Evolutionary conservation across 1,140 invertebrate genomes (phyloP), one percentile per base, ranked within the genome.

Genomic region (Cotesia vestalis): DNA sequence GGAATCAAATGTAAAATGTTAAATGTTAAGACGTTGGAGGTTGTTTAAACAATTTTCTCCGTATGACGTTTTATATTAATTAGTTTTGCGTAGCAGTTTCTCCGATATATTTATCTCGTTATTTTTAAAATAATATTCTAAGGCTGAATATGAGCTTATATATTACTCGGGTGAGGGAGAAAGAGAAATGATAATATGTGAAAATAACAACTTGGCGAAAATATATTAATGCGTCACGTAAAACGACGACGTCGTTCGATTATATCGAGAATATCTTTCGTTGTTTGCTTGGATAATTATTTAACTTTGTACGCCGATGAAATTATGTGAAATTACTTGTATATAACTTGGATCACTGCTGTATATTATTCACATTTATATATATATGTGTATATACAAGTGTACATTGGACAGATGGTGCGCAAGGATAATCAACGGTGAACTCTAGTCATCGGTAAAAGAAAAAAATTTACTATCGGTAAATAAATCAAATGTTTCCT

Each of bases 221-320:
- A 72, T 72, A 72, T 72, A 67, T 72, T 55, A 67, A 59, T 64
- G 40, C 64, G 71, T 72, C 71, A 72, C 46, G 59, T 61, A 36
- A 11, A 67, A 52, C 53, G 64, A 67, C 71, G 52, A 66, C 46
- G 71, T 36, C 71, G 53, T 66, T 72, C 71, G 71, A 72, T 72
- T 72, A 71, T 71, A 66, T 66, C 51, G 64, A 60, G 64, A 72
- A 67, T 67, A 46, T 46, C 40, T 46, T 64, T 67, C 63, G 71
- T 72, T 66, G 71, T 72, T 72, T 72, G 64, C 64, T 66, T 72
- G 64, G 71, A 72, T 72, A 72, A 72, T 72, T 72, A 72, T 72
- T 72, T 67, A 72, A 72, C 40, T 38, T 12, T 46, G 64, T 51
- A 40, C 55, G 27, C 5, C 71, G 71, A 72, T 67, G 57, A 72